These are phyloP conservation scores for Pogonophryne albipinna DNA, from an alignment of 2,797 vertebrate species.

Conservation along the genomic window DNA sequence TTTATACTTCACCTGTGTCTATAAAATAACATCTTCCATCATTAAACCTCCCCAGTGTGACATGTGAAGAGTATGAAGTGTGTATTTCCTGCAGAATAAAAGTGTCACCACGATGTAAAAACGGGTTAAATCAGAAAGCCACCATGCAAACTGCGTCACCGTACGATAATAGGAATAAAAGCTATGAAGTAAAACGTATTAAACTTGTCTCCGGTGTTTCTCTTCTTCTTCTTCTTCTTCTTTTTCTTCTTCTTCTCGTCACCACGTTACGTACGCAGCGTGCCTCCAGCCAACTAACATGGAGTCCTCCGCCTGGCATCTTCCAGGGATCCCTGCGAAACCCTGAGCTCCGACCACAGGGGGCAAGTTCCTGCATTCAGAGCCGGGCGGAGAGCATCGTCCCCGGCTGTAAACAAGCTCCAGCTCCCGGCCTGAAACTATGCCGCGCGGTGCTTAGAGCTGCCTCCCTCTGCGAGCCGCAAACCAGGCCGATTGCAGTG, in stretches of 20 bases:
- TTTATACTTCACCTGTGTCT: background rate
- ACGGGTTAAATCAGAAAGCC: background rate
- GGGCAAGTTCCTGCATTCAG: slow-evolving; percentile 23
- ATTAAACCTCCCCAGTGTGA: too few species aligned
- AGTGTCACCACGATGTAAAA: background rate
- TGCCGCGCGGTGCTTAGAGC: slow-evolving; percentile 72
- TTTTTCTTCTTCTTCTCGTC: slow-evolving; percentile 46
- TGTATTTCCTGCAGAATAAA: background rate
- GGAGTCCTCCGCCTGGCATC: slow-evolving; percentile 83
- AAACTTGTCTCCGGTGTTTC: slow-evolving; percentile 46
- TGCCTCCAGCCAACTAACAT: slow-evolving; percentile 83
- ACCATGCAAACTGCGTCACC: rapidly evolving
- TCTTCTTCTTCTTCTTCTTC: slow-evolving; percentile 39
- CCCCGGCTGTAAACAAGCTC: slow-evolving; percentile 41
- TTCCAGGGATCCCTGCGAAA: slow-evolving; percentile 65
- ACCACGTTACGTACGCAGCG: slow-evolving; percentile 86
- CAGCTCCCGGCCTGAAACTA: slow-evolving; percentile 59
- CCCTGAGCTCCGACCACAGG: slow-evolving; percentile 37
- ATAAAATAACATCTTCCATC: background rate
- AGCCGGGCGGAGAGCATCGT: slow-evolving; percentile 53
- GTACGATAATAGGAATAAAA: background rate
- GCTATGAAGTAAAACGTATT: slow-evolving; percentile 54
- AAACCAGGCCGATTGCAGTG: slow-evolving; percentile 80
- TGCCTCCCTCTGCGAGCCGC: slow-evolving; percentile 65
- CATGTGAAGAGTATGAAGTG: rapidly evolving